Evolutionary conservation across 2,113 vertebrate genomes (phyloP).

Genomic region (Coptodon rendalli): DNA sequence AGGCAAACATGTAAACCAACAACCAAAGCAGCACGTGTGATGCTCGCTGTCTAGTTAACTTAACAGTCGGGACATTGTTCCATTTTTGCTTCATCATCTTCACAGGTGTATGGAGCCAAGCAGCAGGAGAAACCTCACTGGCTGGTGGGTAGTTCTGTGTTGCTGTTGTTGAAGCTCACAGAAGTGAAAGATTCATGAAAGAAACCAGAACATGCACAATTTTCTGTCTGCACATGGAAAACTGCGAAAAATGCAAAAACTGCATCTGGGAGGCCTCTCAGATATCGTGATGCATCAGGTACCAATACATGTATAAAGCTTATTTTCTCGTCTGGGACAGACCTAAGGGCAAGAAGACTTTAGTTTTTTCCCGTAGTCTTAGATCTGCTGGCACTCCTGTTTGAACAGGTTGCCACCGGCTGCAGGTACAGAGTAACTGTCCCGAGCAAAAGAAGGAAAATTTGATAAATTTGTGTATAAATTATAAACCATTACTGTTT

Average conservation of each 20-base stretch:
- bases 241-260: rapidly evolving
- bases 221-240: not conserved
- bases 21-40: not conserved
- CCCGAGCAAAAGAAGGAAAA: not conserved
- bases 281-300: not conserved
- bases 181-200: not conserved
- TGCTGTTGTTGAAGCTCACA: not conserved
- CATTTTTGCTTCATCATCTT: not conserved
- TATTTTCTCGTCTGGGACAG: rapidly evolving
- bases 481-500: not conserved
- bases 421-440: not conserved
- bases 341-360: too few relatives aligned
- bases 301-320: not conserved
- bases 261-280: not conserved
- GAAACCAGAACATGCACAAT: rapidly evolving
- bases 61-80: not conserved
- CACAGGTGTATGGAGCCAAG: not conserved
- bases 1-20: not conserved
- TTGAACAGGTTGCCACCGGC: not conserved
- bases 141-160: rapidly evolving
- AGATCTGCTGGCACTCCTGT: not conserved
- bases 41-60: not conserved
- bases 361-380: not conserved
- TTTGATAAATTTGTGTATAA: not conserved
- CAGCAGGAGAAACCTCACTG: not conserved